phyloP scores from a whole-genome alignment of 1,140 invertebrate genomes.

The Cydia pomonella region DNA sequence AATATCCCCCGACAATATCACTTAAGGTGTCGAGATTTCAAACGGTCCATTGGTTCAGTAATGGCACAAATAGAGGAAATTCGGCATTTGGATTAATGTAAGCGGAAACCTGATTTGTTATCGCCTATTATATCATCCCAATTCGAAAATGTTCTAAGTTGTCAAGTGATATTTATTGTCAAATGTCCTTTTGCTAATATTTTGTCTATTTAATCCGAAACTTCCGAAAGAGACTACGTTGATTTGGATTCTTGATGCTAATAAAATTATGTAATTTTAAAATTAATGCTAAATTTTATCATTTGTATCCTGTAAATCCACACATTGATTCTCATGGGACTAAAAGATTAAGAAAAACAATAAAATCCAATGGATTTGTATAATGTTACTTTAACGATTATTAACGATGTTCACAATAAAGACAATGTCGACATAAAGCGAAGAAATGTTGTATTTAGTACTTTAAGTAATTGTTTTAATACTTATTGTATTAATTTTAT shows the following conservation, averaged over 20 bases:
- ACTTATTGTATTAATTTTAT: constrained; percentile 36
- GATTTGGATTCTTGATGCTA: not conserved
- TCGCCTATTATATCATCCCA: not conserved
- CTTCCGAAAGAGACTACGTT: not conserved
- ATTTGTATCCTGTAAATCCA: not conserved
- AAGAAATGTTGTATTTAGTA: no score
- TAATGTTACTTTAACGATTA: no score
- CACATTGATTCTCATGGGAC: no score
- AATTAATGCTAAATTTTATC: not conserved
- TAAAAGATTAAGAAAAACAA: no score
- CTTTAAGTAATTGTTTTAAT: not conserved
- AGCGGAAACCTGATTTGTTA: constrained; percentile 59
- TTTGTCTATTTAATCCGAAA: constrained; percentile 4
- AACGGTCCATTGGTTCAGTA: constrained; percentile 62
- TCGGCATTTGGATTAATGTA: constrained; percentile 62
- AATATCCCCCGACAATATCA: constrained; percentile 48
- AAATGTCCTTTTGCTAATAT: constrained; percentile 22
- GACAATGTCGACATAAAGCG: no score
- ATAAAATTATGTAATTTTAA: no score
- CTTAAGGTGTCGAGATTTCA: constrained; percentile 65
- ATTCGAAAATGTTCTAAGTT: not conserved
- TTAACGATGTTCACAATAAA: no score
- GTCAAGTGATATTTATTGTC: not conserved
- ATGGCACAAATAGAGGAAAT: constrained; percentile 54
- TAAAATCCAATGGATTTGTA: no score